Base-by-base conservation (phyloP, 2,888 invertebrate genomes). In the Pardosa pseudoannulata region DNA sequence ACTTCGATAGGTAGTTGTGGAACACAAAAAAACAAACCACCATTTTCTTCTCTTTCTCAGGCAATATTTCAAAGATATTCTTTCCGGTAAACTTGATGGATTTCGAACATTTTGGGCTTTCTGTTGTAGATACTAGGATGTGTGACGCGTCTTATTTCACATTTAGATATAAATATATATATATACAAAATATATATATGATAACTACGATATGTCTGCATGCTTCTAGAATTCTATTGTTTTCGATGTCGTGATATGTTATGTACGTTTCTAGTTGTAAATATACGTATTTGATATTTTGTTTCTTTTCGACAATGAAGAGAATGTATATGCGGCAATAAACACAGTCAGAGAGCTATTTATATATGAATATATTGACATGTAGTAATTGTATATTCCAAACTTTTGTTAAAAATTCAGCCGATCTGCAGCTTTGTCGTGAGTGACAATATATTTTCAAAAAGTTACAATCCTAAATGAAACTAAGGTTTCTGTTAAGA, bases 211-310 rank as follows among this genome's bases (percentile, higher is more conserved):
- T 67, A 27, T 19, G 29, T 74, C 5, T 50, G 27, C 73, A 73
- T 73, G 23, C 73, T 67, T 74, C n/a, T 9, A 39, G 29, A 68
- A 41, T 70, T 31, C n/a, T 64, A 72, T 81, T 72, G 62, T 46
- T 76, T 76, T 3, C n/a, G 19, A 71, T 76, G 75, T 82, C 29
- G 65, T 65, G 29, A 79, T 65, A 41, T 70, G 75, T 70, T 70
- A n/a, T n/a, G n/a, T n/a, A n/a, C n/a, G n/a, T n/a, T n/a, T 64
- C 50, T 75, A 70, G 19, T 28, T 65, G 62, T 65, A 71, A 29
- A 65, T 65, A 65, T 29, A 16, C 23, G 16, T 3, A 65, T 65
- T 23, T 56, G n/a, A 19, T n/a, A 56, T 56, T 23, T 56, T n/a
- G 9, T 56, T 36, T 7, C 5, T 7, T 36, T 5, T 36, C 36